phyloP scores from a whole-genome alignment of 2,113 vertebrate species.

The Abramis brama region DNA sequence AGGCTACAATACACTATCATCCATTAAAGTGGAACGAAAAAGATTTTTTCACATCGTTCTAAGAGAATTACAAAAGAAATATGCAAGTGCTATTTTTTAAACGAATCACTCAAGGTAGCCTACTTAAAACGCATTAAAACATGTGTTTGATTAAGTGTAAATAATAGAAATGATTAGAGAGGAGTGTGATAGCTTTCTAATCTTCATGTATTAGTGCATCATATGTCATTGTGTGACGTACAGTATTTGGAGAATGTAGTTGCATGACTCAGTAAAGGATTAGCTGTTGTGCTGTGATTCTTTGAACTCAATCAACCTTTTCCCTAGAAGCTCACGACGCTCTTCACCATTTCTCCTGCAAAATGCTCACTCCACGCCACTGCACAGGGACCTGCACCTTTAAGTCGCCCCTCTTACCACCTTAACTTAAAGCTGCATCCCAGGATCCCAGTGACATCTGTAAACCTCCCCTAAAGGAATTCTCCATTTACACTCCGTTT shows the following conservation, averaged over 20 bases:
- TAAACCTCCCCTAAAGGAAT: slow-evolving; percentile 42
- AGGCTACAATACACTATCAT: background rate
- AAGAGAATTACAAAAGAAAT: slow-evolving; percentile 52
- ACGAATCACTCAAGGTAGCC: background rate
- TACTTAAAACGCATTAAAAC: background rate
- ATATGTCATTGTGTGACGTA: background rate
- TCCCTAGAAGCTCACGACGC: slow-evolving; percentile 90
- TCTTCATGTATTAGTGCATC: background rate
- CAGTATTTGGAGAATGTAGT: background rate
- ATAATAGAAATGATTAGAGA: background rate
- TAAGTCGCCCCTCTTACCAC: slow-evolving; percentile 91
- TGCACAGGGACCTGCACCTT: slow-evolving; percentile 93
- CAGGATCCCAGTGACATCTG: slow-evolving; percentile 34
- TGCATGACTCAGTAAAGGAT: background rate
- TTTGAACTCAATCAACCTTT: slow-evolving; percentile 63
- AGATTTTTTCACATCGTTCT: background rate
- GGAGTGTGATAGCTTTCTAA: background rate
- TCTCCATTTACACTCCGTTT: slow-evolving; percentile 12
- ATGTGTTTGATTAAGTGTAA: no score
- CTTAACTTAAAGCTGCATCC: slow-evolving; percentile 66
- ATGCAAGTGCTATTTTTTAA: slow-evolving; percentile 77
- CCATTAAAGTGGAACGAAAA: background rate
- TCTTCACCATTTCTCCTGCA: slow-evolving; percentile 94
- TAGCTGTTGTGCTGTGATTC: slow-evolving; percentile 47
- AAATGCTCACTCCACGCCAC: slow-evolving; percentile 94